A percentile compares a stretch with the other conserved stretches of the same genome.
Conservation (phyloP, 2,113 vertebrate genomes). For the Oryzias melastigma region DNA sequence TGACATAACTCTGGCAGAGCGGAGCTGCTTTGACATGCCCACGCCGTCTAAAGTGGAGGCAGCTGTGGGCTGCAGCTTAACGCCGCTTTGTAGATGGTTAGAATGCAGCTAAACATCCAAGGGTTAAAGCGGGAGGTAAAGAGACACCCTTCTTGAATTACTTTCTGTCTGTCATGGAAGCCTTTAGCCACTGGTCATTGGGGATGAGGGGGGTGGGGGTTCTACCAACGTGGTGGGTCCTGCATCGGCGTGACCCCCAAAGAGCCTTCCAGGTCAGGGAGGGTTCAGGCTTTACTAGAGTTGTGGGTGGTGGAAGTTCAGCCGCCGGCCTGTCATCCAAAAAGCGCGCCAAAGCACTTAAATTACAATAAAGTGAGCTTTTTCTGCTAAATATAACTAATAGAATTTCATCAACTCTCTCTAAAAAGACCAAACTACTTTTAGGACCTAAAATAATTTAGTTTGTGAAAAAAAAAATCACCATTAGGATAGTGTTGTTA, state of each 20-base stretch:
- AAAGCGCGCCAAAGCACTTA: background rate
- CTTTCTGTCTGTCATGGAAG: constrained; percentile 45
- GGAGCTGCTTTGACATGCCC: constrained; percentile 50
- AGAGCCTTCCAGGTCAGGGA: constrained; percentile 35
- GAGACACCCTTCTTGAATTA: constrained; percentile 9
- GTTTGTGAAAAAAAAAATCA: too few relatives aligned
- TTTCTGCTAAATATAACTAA: too few relatives aligned
- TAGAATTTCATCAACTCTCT: too few relatives aligned
- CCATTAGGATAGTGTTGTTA: too few relatives aligned
- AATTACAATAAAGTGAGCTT: background rate
- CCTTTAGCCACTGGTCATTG: constrained; percentile 19
- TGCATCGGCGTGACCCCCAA: constrained; percentile 24
- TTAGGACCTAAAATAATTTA: too few relatives aligned
- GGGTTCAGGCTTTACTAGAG: constrained; percentile 33
- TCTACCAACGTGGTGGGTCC: constrained; percentile 55
- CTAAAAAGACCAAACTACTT: too few relatives aligned
- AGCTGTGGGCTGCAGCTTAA: constrained; percentile 57
- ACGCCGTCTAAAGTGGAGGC: constrained; percentile 44
- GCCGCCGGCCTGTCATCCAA: constrained; percentile 3
- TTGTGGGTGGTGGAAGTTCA: constrained; percentile 29
- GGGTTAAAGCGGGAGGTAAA: constrained; percentile 27
- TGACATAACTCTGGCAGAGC: constrained; percentile 21
- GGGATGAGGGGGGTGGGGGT: background rate
- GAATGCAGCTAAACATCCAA: constrained; percentile 12
- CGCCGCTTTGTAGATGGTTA: constrained; percentile 25